phyloP scores from a whole-genome alignment of 2,113 vertebrate species.

The Petaurus breviceps region DNA sequence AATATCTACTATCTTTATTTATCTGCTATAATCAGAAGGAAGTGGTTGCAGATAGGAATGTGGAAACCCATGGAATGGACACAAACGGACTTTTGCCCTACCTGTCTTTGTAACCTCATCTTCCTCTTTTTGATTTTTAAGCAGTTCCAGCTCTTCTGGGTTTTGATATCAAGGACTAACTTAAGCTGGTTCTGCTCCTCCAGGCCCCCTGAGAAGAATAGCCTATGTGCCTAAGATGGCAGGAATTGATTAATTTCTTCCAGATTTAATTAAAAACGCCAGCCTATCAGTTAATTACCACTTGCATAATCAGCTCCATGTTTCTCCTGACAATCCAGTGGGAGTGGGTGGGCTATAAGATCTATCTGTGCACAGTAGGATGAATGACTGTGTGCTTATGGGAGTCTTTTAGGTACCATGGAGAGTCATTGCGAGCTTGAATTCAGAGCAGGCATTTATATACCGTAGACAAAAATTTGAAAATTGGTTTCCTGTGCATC shows the following conservation, averaged over 20 bases:
- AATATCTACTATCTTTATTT: neutral
- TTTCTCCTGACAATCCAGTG: constrained; percentile 57
- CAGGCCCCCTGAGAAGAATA: neutral
- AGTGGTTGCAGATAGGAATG: neutral
- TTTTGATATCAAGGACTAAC: neutral
- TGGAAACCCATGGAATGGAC: neutral
- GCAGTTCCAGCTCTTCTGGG: neutral
- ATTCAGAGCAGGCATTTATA: neutral
- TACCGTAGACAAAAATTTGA: neutral
- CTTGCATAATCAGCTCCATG: constrained; percentile 62
- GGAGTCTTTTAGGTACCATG: neutral
- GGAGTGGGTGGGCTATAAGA: constrained; percentile 1
- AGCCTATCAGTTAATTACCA: constrained; percentile 46
- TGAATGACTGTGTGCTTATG: neutral
- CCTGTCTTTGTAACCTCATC: neutral
- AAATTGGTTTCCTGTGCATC: neutral
- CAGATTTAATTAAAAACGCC: constrained; percentile 59
- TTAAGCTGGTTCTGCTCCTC: neutral
- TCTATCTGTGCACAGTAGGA: neutral
- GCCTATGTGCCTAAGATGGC: constrained; percentile 1
- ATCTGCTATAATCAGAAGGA: neutral
- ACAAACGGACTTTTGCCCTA: neutral
- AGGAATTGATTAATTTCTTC: constrained; percentile 56
- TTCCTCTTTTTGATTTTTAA: neutral
- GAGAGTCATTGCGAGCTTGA: neutral